phyloP scores from a whole-genome alignment of 2,888 invertebrate species.

The Lasiommata megera region DNA sequence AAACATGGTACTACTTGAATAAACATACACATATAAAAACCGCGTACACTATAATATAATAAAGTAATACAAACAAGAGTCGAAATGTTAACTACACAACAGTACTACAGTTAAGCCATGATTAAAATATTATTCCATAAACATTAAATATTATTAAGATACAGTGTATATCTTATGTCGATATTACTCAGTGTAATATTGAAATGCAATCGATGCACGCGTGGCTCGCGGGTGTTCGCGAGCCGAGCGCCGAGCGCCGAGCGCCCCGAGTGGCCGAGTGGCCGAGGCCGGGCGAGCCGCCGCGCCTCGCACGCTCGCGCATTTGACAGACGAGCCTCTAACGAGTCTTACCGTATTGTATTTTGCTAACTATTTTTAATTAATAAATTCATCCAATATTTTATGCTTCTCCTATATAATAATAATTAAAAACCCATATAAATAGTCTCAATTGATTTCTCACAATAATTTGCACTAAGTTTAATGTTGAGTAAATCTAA shows the following conservation, averaged over 20 bases:
- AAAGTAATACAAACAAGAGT: slow-evolving; percentile 80
- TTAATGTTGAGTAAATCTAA: slow-evolving; percentile 81
- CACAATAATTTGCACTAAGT: slow-evolving; percentile 81
- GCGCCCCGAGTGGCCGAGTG: not conserved
- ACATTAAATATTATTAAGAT: slow-evolving; percentile 67
- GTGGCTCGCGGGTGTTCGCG: slow-evolving; percentile 20
- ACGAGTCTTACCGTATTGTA: slow-evolving; percentile 80
- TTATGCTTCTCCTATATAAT: slow-evolving; percentile 78
- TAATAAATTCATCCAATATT: slow-evolving; percentile 82
- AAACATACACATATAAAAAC: slow-evolving; percentile 81
- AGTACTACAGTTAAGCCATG: slow-evolving; percentile 79
- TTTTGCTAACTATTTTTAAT: slow-evolving; percentile 81
- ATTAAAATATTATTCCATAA: slow-evolving; percentile 75
- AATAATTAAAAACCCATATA: slow-evolving; percentile 81
- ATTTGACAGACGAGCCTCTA: slow-evolving; percentile 78
- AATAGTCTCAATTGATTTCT: slow-evolving; percentile 79
- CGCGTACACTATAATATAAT: slow-evolving; percentile 76
- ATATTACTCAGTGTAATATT: slow-evolving; percentile 66
- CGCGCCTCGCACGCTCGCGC: slow-evolving; percentile 36
- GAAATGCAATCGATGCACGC: slow-evolving; percentile 55
- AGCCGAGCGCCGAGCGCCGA: slow-evolving; percentile 19
- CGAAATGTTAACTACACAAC: slow-evolving; percentile 79
- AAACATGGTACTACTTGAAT: slow-evolving; percentile 78
- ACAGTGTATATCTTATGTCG: slow-evolving; percentile 69
- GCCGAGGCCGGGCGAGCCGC: slow-evolving; percentile 16